Conservation (phyloP, 2,888 invertebrate species). For the Gasteruption jaculator region DNA sequence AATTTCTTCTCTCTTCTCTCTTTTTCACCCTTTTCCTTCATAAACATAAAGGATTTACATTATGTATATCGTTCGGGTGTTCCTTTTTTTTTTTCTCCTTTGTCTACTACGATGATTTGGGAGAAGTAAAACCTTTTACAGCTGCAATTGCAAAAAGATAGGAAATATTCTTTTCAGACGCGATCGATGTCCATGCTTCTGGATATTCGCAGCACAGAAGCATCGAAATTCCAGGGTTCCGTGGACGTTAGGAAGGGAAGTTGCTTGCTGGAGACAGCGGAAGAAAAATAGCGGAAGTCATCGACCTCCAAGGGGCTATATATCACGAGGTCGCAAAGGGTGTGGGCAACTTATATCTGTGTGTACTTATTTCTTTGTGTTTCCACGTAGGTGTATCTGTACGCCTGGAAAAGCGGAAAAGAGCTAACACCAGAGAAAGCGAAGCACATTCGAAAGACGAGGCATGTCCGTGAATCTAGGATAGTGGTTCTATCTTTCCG, state of each 20-base stretch:
- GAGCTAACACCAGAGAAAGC: constrained; percentile 8
- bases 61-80: neutral
- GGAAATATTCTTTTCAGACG: no score
- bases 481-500: constrained; percentile 38
- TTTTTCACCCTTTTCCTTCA: no score
- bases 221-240: constrained; percentile 32
- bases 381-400: constrained; percentile 16
- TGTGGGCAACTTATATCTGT: constrained; percentile 23
- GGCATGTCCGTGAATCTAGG: constrained; percentile 29
- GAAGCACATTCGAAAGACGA: neutral
- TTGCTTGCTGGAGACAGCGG: constrained; percentile 57
- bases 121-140: no score
- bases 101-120: no score
- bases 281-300: constrained; percentile 61
- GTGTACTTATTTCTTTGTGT: constrained; percentile 21
- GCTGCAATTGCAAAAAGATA: no score
- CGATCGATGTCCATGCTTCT: constrained; percentile 32
- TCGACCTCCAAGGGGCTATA: constrained; percentile 61
- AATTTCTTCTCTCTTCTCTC: constrained; percentile 30
- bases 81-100: neutral
- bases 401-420: constrained; percentile 22
- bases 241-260: constrained; percentile 44
- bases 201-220: constrained; percentile 31
- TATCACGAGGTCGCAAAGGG: constrained; percentile 48
- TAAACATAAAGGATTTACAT: no score